A percentile compares a stretch with the other conserved stretches of the same genome.
phyloP scores from a whole-genome alignment of 1,140 invertebrate genomes.

The Euura saliciscinereae region DNA sequence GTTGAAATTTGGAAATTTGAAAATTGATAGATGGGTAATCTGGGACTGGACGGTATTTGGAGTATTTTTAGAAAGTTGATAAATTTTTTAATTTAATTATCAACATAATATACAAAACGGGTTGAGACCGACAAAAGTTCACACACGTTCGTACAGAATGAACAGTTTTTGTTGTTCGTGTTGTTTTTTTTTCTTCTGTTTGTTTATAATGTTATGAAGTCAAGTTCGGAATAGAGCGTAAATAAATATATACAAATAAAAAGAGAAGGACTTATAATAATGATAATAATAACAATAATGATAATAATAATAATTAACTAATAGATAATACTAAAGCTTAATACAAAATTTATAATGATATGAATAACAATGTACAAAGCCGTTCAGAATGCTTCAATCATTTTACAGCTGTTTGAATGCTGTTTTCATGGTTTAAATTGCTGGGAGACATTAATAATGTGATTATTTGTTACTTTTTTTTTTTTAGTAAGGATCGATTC shows the following conservation, averaged over 20 bases:
- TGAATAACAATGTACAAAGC: conserved; percentile 31
- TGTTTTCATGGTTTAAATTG: not conserved
- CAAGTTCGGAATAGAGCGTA: conserved; percentile 12
- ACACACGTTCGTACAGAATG: conserved; percentile 28
- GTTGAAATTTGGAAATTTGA: no score
- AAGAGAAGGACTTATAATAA: conserved; percentile 12
- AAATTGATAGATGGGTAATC: no score
- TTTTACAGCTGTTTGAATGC: not conserved
- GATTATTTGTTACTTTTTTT: not conserved
- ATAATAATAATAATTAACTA: conserved; percentile 15
- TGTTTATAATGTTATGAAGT: conserved; percentile 16
- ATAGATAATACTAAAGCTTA: conserved; percentile 22
- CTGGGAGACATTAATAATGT: not conserved
- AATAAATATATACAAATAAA: conserved; percentile 34
- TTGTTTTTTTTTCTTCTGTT: conserved; percentile 27
- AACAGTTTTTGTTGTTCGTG: conserved; percentile 8
- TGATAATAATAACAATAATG: conserved; percentile 19
- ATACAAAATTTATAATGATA: conserved; percentile 20
- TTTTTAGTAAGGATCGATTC: no score
- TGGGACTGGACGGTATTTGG: no score
- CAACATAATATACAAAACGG: conserved; percentile 40
- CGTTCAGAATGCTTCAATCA: not conserved
- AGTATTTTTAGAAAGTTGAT: no score
- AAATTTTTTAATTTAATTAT: conserved; percentile 28
- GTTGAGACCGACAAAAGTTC: conserved; percentile 30